Conservation (phyloP, 2,113 vertebrate species). For the Monopterus albus region DNA sequence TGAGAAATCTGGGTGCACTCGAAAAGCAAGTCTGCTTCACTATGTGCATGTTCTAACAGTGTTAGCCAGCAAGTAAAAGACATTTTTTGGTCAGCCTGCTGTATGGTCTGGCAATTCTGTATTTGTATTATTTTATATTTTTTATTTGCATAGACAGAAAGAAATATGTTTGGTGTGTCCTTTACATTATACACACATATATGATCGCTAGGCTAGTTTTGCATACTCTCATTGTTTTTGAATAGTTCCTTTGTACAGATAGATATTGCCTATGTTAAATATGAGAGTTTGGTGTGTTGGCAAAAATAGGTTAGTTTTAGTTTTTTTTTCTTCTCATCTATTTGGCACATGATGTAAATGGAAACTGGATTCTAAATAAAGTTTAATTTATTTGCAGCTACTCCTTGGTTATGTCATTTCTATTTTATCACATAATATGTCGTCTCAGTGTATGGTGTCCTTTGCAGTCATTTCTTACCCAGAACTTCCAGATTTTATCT, state of each 20-base stretch:
- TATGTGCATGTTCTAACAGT: neutral
- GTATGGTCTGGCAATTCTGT: constrained; percentile 10
- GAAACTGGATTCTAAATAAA: constrained; percentile 37
- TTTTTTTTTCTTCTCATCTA: too few relatives aligned
- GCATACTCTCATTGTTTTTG: too few relatives aligned
- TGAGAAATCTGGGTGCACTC: constrained; percentile 9
- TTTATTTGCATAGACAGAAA: too few relatives aligned
- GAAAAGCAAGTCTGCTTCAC: constrained; percentile 5
- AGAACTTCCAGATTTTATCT: neutral
- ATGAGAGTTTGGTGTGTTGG: too few relatives aligned
- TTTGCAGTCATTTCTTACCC: neutral
- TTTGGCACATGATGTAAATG: too few relatives aligned
- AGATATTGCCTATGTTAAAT: too few relatives aligned
- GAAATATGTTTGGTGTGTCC: too few relatives aligned
- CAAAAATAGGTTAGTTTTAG: constrained; percentile 5
- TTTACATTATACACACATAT: too few relatives aligned
- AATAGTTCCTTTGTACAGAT: neutral
- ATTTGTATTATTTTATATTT: constrained; percentile 13
- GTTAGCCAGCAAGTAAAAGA: constrained; percentile 17
- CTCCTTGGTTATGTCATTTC: neutral
- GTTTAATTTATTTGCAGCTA: constrained; percentile 4
- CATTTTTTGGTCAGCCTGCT: constrained; percentile 8
- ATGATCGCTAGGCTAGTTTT: too few relatives aligned
- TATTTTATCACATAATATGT: neutral
- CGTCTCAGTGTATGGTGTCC: neutral